phyloP scores from a whole-genome alignment of 2,797 vertebrate species.

The Aeoliscus strigatus region DNA sequence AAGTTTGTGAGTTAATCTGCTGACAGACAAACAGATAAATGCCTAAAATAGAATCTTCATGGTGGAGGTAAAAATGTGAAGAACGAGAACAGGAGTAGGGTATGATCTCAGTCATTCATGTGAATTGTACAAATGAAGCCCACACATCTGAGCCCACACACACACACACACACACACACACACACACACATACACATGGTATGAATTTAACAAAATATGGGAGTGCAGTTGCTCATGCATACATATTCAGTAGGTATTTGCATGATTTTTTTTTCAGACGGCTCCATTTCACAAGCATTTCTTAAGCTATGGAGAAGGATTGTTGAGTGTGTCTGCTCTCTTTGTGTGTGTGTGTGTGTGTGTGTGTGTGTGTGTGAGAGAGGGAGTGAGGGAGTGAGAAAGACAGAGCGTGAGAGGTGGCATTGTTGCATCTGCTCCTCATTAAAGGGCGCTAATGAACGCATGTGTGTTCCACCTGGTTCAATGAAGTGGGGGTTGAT shows the following conservation, averaged over 20 bases:
- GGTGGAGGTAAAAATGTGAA: slow-evolving; percentile 52
- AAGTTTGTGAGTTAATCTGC: too few relatives aligned
- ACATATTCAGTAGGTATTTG: too few relatives aligned
- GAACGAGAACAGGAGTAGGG: slow-evolving; percentile 48
- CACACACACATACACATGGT: too few relatives aligned
- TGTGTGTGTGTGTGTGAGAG: too few relatives aligned
- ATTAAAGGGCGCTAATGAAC: slow-evolving; percentile 81
- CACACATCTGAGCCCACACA: slow-evolving; percentile 56
- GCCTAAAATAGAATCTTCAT: too few relatives aligned
- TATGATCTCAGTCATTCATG: slow-evolving; percentile 63
- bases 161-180: slow-evolving; percentile 17
- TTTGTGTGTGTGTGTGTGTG: too few relatives aligned
- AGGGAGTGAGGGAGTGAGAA: slow-evolving; percentile 33
- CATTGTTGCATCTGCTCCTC: slow-evolving; percentile 81
- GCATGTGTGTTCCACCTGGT: slow-evolving; percentile 75
- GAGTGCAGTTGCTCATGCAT: too few relatives aligned
- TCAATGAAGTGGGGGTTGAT: slow-evolving; percentile 46
- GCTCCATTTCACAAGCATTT: too few relatives aligned
- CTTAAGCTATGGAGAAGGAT: too few relatives aligned
- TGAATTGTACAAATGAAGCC: slow-evolving; percentile 68
- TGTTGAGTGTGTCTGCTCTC: too few relatives aligned
- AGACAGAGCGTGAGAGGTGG: slow-evolving; percentile 34
- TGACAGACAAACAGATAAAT: too few relatives aligned
- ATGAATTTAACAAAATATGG: slow-evolving; percentile 39
- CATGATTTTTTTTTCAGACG: too few relatives aligned